Evolutionary conservation across 2,888 invertebrate genomes (phyloP).

Genomic region (Carcina quercana): DNA sequence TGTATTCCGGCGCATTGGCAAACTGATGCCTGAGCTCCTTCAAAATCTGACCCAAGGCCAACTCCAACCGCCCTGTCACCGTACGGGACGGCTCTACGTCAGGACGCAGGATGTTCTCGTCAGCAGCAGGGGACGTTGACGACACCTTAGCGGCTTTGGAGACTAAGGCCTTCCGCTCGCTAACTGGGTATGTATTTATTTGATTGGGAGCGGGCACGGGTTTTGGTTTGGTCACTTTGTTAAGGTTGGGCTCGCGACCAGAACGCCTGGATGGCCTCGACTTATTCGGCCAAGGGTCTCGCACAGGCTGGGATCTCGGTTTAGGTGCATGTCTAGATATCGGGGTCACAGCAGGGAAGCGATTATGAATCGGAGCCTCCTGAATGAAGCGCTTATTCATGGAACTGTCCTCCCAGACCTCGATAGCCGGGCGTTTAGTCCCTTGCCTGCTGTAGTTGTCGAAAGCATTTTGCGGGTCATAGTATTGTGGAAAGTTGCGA

Average conservation of each 20-base stretch:
- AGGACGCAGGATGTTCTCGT: slow-evolving; percentile 22
- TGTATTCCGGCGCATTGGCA: slow-evolving; percentile 8
- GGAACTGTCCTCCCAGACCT: slow-evolving; percentile 27
- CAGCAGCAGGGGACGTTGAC: slow-evolving; percentile 5
- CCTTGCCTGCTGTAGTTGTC: slow-evolving; percentile 18
- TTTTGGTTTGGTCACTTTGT: slow-evolving; percentile 32
- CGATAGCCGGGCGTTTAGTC: slow-evolving; percentile 31
- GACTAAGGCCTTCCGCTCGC: slow-evolving; percentile 24
- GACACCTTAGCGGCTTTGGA: slow-evolving; percentile 12
- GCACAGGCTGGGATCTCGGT: no score
- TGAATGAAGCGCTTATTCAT: no score
- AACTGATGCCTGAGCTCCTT: slow-evolving; percentile 34
- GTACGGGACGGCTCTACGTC: slow-evolving; percentile 32
- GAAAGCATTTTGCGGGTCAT: slow-evolving; percentile 20
- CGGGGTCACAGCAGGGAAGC: slow-evolving; percentile 22
- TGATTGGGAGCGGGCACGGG: slow-evolving; percentile 23
- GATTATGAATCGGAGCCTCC: slow-evolving; percentile 31
- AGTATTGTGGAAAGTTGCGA: slow-evolving; percentile 28
- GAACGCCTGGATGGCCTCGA: no score
- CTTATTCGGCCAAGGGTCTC: no score
- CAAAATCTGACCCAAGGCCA: slow-evolving; percentile 45
- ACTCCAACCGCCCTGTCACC: slow-evolving; percentile 48
- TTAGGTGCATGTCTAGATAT: slow-evolving; percentile 3
- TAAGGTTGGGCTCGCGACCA: no score
- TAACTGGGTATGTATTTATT: slow-evolving; percentile 19